phyloP scores from a whole-genome alignment of 2,888 invertebrate genomes.

The Macrosiphum euphorbiae region DNA sequence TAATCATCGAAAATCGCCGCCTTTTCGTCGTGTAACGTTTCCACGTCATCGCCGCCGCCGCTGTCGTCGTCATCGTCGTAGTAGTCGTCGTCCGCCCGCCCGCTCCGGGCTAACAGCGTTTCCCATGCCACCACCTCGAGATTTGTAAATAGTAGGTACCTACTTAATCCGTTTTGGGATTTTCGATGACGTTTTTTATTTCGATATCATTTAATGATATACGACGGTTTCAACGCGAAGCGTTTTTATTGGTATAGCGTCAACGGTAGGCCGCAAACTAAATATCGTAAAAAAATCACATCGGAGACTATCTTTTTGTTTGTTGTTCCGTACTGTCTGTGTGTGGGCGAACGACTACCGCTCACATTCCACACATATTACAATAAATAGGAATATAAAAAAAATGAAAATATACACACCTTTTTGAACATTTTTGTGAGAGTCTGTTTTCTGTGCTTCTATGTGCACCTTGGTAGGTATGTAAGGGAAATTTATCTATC shows the following conservation, averaged over 20 bases:
- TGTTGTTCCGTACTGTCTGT: neutral
- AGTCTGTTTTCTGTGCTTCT: neutral
- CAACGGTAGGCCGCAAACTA: neutral
- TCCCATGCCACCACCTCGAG: conserved; percentile 9
- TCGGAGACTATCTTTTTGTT: neutral
- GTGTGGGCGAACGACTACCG: neutral
- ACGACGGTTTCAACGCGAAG: neutral
- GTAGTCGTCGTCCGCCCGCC: neutral
- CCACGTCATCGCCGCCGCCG: neutral
- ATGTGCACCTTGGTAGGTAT: neutral
- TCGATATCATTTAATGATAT: neutral
- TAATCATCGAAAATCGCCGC: conserved; percentile 59
- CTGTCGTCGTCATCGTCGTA: neutral
- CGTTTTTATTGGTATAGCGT: neutral
- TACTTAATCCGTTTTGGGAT: neutral
- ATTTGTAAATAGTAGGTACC: neutral
- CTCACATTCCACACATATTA: neutral
- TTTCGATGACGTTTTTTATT: neutral
- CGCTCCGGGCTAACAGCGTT: conserved; percentile 22
- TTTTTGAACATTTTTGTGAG: neutral
- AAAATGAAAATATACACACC: neutral
- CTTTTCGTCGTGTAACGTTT: conserved; percentile 18
- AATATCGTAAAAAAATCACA: neutral
- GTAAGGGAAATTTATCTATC: neutral
- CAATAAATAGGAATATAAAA: neutral